Conservation (phyloP, 2,113 vertebrate genomes). For the Gavialis gangeticus region DNA sequence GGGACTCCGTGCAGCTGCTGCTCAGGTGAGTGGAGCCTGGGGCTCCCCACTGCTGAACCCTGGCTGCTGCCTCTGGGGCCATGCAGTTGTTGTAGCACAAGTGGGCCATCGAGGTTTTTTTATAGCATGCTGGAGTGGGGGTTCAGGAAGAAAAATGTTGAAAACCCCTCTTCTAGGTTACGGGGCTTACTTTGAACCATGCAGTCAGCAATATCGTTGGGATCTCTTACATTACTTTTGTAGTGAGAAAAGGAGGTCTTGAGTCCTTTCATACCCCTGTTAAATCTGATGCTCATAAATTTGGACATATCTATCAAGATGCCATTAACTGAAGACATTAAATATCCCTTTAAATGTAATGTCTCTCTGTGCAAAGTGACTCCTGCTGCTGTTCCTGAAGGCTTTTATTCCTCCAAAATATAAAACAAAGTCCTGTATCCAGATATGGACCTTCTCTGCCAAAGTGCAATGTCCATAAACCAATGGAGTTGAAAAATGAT, state of each 20-base stretch:
- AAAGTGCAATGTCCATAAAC: neutral
- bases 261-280: constrained; percentile 28
- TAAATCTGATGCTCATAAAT: constrained; percentile 51
- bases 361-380: constrained; percentile 53
- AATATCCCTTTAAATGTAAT: constrained; percentile 55
- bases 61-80: too few species aligned
- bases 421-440: neutral
- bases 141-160: too few species aligned
- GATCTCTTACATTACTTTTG: constrained; percentile 38
- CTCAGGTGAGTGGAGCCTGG: too few species aligned
- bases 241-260: neutral
- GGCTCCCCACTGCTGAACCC: too few species aligned
- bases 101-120: too few species aligned
- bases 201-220: neutral
- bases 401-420: constrained; percentile 66
- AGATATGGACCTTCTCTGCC: neutral
- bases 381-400: constrained; percentile 65
- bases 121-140: too few species aligned
- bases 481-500: neutral
- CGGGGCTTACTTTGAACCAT: neutral
- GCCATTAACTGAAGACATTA: constrained; percentile 69
- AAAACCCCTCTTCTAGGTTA: too few species aligned
- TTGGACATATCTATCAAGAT: constrained; percentile 63
- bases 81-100: too few species aligned
- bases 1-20: too few species aligned